Conservation (phyloP, 2,888 invertebrate species). For the Pseudococcus viburni region DNA sequence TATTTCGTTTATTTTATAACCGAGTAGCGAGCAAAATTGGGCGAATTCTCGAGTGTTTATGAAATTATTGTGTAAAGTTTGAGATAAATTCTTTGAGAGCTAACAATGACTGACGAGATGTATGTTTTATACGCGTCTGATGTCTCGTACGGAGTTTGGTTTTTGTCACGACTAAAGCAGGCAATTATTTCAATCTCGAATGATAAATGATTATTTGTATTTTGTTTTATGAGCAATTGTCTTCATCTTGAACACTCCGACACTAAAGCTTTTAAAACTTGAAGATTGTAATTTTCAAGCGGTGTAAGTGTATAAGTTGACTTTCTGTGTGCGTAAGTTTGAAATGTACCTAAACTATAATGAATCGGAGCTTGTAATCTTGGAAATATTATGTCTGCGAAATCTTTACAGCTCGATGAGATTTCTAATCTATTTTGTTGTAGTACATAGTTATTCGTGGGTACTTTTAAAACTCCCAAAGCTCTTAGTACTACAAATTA, state of each 20-base stretch:
- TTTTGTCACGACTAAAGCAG: neutral
- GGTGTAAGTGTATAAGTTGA: neutral
- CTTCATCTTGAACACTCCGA: neutral
- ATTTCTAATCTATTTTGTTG: neutral
- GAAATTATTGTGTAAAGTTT: too few relatives aligned
- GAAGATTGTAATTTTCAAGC: neutral
- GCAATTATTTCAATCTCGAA: neutral
- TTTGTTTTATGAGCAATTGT: neutral
- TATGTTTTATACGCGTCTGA: neutral
- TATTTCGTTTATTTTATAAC: too few relatives aligned
- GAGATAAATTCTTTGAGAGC: too few relatives aligned
- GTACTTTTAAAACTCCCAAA: conserved; percentile 3
- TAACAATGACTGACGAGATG: too few relatives aligned
- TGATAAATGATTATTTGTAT: conserved; percentile 4
- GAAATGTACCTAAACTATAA: conserved; percentile 7
- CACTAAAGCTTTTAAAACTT: conserved; percentile 29
- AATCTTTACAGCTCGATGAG: conserved; percentile 12
- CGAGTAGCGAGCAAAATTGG: too few relatives aligned
- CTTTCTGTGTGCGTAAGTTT: neutral
- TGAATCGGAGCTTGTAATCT: neutral
- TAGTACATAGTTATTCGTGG: neutral
- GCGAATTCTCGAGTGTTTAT: too few relatives aligned
- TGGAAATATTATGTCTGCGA: neutral
- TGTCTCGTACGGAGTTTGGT: neutral
- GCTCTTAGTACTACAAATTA: neutral